These are phyloP conservation scores for Plectus sambesii DNA, from an alignment of 1,140 invertebrate genomes.

Conservation along the genomic window DNA sequence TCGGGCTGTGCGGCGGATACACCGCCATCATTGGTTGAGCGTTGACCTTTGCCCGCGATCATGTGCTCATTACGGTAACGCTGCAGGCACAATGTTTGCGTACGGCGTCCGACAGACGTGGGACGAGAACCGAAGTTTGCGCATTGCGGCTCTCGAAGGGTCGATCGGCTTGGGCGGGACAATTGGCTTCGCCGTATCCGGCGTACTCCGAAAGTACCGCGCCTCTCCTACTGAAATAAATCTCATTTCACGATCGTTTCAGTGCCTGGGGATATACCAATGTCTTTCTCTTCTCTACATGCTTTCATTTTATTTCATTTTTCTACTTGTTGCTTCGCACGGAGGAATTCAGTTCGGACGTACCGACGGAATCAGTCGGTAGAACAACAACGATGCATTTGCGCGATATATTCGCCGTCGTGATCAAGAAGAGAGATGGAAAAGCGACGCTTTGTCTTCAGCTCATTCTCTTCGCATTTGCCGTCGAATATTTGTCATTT, in stretches of 20 bases:
- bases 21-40: constrained; percentile 7
- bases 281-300: constrained; percentile 13
- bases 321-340: constrained; percentile 14
- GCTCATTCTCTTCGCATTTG: too few relatives aligned
- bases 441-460: too few relatives aligned
- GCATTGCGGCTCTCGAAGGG: constrained; percentile 21
- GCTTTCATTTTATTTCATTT: constrained; percentile 14
- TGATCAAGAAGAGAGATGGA: too few relatives aligned
- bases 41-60: neutral
- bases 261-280: constrained; percentile 20
- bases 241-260: neutral
- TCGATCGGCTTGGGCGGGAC: constrained; percentile 23
- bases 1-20: constrained; percentile 3
- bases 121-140: constrained; percentile 13
- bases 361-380: too few relatives aligned
- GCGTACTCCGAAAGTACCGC: constrained; percentile 18
- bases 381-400: too few relatives aligned
- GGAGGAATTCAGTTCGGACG: too few relatives aligned
- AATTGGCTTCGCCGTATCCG: constrained; percentile 20
- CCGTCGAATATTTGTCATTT: too few relatives aligned
- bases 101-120: constrained; percentile 20
- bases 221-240: neutral
- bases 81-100: constrained; percentile 17
- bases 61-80: too few relatives aligned
- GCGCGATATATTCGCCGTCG: too few relatives aligned